A percentile compares a stretch with the other conserved stretches of the same genome.
These are phyloP conservation scores for Hirudo medicinalis DNA, from an alignment of 1,140 invertebrate genomes.

Conservation along the genomic window DNA sequence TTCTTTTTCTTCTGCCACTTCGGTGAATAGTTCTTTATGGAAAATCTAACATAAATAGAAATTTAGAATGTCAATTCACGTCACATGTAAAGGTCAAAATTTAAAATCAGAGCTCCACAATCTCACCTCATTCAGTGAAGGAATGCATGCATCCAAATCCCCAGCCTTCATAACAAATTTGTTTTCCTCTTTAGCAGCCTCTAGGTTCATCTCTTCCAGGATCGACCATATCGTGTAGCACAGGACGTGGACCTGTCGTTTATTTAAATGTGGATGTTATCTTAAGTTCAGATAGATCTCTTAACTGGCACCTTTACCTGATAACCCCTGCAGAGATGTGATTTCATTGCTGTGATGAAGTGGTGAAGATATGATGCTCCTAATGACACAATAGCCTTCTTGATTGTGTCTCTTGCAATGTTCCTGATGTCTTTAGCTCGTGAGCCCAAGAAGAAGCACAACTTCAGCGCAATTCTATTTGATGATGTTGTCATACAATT, in stretches of 20 bases:
- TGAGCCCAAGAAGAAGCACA: conserved; percentile 76
- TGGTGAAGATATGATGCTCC: conserved; percentile 66
- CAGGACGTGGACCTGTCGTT: conserved; percentile 62
- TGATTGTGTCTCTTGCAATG: conserved; percentile 67
- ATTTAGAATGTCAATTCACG: conserved; percentile 3
- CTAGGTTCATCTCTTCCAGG: conserved; percentile 53
- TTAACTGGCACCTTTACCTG: too few relatives aligned
- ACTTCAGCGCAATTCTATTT: conserved; percentile 69
- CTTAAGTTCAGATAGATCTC: background rate
- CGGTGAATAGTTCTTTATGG: conserved; percentile 73
- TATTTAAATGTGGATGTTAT: background rate
- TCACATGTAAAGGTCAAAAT: background rate
- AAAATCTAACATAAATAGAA: conserved; percentile 49
- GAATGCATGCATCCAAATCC: conserved; percentile 63
- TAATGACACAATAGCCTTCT: conserved; percentile 71
- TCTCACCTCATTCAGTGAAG: conserved; percentile 60
- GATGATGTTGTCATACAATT: conserved; percentile 21
- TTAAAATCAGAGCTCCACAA: background rate
- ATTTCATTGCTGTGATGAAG: conserved; percentile 65
- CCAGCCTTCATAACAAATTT: conserved; percentile 48
- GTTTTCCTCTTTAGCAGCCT: background rate
- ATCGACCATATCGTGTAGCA: conserved; percentile 74
- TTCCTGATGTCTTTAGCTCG: conserved; percentile 73
- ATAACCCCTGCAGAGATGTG: conserved; percentile 70
- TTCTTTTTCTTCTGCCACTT: conserved; percentile 78